Percentiles rank a stretch among this genome's conserved stretches.
Conservation (phyloP, 1,140 invertebrate species). For the Lethrus apterus region DNA sequence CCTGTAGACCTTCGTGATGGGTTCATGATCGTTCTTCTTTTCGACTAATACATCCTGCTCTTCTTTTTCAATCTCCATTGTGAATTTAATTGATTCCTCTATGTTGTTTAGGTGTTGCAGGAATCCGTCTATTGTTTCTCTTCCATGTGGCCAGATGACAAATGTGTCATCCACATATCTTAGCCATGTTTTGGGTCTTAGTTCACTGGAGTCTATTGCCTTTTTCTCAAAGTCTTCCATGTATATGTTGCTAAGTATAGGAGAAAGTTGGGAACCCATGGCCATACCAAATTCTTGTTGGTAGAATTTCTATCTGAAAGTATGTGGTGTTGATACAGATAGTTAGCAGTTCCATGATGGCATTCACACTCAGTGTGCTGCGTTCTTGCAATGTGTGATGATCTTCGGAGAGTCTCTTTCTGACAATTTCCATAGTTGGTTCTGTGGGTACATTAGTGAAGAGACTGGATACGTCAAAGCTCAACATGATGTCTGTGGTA, state of each 20-base stretch:
- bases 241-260: slow-evolving; percentile 13
- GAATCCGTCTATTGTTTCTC: slow-evolving; percentile 7
- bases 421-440: slow-evolving; percentile 1
- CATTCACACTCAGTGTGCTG: background rate
- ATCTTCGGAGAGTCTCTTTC: slow-evolving; percentile 11
- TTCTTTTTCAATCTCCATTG: slow-evolving; percentile 22
- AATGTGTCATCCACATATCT: slow-evolving; percentile 26
- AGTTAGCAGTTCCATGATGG: background rate
- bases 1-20: background rate
- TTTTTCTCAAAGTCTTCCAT: slow-evolving; percentile 17
- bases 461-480: slow-evolving; percentile 18
- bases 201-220: background rate
- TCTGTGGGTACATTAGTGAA: slow-evolving; percentile 18
- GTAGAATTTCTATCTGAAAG: too few relatives aligned
- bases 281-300: background rate
- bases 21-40: background rate
- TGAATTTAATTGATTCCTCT: slow-evolving; percentile 19
- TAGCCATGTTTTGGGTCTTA: slow-evolving; percentile 15
- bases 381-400: slow-evolving; percentile 14
- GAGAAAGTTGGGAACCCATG: slow-evolving; percentile 12
- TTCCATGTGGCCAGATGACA: slow-evolving; percentile 15
- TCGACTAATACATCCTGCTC: background rate
- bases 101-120: slow-evolving; percentile 17
- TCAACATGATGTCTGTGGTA: slow-evolving; percentile 17
- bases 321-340: too few relatives aligned